Conservation (phyloP, 2,113 vertebrate genomes). For the Numenius arquata region DNA sequence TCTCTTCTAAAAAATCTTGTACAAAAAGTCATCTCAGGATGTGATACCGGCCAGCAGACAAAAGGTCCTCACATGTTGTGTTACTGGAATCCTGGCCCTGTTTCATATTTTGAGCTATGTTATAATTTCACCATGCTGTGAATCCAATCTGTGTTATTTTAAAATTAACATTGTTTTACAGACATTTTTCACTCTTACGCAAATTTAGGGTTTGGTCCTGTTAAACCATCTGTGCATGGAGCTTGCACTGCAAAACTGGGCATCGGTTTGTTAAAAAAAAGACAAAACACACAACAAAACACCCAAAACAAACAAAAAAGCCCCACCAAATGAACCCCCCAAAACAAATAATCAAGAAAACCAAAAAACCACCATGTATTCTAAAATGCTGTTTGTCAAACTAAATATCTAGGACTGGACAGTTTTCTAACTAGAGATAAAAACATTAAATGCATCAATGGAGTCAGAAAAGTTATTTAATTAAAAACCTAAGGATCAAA, state of each 20-base stretch:
- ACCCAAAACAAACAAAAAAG: not conserved
- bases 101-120: not conserved
- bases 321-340: not conserved
- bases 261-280: not conserved
- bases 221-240: not conserved
- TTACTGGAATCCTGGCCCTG: constrained; percentile 20
- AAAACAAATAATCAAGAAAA: not conserved
- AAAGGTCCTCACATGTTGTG: constrained; percentile 29
- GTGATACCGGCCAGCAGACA: constrained; percentile 45
- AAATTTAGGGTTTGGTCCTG: not conserved
- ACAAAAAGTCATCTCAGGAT: constrained; percentile 41
- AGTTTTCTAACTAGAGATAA: not conserved
- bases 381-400: not conserved
- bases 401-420: not conserved
- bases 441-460: not conserved
- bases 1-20: constrained; percentile 24
- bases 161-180: constrained; percentile 7
- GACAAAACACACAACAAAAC: not conserved
- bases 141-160: constrained; percentile 5
- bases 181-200: not conserved
- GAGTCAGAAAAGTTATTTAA: not conserved
- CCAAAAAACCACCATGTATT: not conserved
- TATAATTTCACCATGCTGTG: not conserved
- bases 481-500: constrained; percentile 9
- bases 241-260: not conserved